Conservation (phyloP, 2,113 vertebrate genomes). For the Corapipo altera region DNA sequence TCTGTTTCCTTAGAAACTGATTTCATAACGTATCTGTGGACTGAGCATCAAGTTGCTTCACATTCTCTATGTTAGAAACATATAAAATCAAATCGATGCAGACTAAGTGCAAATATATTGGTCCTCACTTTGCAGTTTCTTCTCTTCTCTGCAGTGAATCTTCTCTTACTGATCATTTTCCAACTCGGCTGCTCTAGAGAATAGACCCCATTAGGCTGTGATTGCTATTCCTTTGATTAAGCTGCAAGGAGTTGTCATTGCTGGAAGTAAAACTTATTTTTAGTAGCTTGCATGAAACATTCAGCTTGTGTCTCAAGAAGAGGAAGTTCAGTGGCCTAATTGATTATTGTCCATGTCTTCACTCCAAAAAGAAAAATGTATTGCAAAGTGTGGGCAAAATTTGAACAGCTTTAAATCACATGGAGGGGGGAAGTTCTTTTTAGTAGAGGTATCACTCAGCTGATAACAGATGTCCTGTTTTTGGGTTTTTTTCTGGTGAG, state of each 20-base stretch:
- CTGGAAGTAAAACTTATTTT: constrained; percentile 19
- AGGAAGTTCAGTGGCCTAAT: neutral
- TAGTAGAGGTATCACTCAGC: neutral
- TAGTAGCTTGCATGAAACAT: neutral
- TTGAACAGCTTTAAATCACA: neutral
- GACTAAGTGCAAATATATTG: neutral
- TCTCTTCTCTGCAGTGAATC: neutral
- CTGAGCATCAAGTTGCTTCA: neutral
- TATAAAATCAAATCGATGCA: neutral
- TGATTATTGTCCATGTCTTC: neutral
- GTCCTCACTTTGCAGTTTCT: neutral
- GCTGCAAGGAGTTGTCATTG: neutral
- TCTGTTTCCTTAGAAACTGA: constrained; percentile 26
- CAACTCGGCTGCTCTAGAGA: neutral
- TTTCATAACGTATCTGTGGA: neutral
- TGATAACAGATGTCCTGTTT: neutral
- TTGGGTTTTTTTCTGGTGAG: neutral
- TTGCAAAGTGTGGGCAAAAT: neutral
- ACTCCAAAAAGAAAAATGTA: neutral
- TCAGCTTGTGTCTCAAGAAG: neutral
- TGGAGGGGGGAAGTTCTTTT: neutral
- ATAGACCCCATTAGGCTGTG: neutral
- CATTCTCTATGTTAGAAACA: neutral
- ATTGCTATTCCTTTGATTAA: constrained; percentile 29
- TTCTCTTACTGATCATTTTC: neutral